Evolutionary conservation across 2,797 vertebrate genomes (phyloP).

Genomic region (Crax fasciolata): DNA sequence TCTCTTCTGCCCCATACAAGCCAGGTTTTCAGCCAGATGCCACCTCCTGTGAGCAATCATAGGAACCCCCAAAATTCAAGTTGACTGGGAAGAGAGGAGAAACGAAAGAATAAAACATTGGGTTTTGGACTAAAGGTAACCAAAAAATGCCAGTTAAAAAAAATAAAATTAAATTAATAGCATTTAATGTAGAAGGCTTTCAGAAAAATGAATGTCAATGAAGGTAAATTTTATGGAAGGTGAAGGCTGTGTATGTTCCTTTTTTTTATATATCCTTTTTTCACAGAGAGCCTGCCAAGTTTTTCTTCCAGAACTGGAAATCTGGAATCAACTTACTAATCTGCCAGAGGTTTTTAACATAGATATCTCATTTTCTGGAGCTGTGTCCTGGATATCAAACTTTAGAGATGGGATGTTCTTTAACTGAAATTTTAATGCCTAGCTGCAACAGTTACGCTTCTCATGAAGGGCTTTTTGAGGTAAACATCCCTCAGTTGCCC

Average conservation of each 20-base stretch:
- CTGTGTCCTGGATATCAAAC: neutral
- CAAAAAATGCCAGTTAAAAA: accelerated
- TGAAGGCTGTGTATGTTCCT: neutral
- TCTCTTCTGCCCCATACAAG: neutral
- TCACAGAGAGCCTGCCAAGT: neutral
- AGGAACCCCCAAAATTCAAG: neutral
- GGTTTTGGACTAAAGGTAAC: neutral
- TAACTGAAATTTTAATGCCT: neutral
- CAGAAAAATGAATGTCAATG: neutral
- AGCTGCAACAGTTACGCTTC: neutral
- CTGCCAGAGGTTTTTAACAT: neutral
- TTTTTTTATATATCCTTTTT: neutral
- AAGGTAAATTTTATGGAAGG: neutral
- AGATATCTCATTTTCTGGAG: neutral
- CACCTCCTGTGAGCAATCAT: neutral
- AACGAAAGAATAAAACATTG: neutral
- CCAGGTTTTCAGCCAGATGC: neutral
- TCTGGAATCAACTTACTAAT: neutral
- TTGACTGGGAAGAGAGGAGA: neutral
- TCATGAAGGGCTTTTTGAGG: neutral
- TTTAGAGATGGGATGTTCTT: neutral
- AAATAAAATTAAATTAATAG: neutral
- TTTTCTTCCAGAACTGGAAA: neutral
- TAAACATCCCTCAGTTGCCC: neutral
- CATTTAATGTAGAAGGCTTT: neutral